A percentile compares a stretch with the other conserved stretches of the same genome.
phyloP scores from a whole-genome alignment of 1,140 invertebrate species.

The Danaus plexippus region DNA sequence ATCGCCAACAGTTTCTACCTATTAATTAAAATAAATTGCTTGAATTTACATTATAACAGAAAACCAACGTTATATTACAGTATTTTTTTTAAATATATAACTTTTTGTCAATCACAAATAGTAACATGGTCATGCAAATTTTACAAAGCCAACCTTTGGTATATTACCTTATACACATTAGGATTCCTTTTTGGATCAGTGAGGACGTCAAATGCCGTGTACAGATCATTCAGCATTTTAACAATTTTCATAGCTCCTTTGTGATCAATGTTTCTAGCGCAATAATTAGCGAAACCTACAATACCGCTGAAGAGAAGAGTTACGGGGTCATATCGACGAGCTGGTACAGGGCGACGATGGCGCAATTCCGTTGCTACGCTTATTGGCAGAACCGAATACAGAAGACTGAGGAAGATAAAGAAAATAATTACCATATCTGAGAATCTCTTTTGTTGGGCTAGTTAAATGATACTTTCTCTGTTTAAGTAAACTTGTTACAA shows the following conservation, averaged over 20 bases:
- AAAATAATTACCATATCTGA: no score
- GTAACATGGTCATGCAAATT: no score
- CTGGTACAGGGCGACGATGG: constrained; percentile 89
- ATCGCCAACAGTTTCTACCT: constrained; percentile 99
- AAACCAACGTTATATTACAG: no score
- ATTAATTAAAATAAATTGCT: constrained; percentile 4
- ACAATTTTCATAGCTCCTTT: constrained; percentile 94
- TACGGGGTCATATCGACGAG: constrained; percentile 87
- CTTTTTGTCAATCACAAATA: no score
- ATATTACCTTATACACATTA: constrained; percentile 92
- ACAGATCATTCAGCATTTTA: constrained; percentile 90
- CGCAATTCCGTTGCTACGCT: constrained; percentile 94
- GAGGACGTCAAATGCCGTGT: constrained; percentile 91
- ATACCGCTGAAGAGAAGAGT: constrained; percentile 95
- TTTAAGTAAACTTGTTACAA: no score
- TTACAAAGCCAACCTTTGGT: no score
- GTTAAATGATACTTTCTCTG: no score
- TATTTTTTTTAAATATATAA: no score
- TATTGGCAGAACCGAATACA: constrained; percentile 95
- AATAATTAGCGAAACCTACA: constrained; percentile 92
- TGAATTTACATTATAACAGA: constrained; percentile 20
- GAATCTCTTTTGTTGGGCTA: no score
- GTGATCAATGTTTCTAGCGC: constrained; percentile 87
- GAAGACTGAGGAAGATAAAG: constrained; percentile 74
- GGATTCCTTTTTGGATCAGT: constrained; percentile 93